Percentiles rank a stretch among this genome's conserved stretches.
phyloP scores from a whole-genome alignment of 2,888 invertebrate species.

The Iphiclides podalirius region DNA sequence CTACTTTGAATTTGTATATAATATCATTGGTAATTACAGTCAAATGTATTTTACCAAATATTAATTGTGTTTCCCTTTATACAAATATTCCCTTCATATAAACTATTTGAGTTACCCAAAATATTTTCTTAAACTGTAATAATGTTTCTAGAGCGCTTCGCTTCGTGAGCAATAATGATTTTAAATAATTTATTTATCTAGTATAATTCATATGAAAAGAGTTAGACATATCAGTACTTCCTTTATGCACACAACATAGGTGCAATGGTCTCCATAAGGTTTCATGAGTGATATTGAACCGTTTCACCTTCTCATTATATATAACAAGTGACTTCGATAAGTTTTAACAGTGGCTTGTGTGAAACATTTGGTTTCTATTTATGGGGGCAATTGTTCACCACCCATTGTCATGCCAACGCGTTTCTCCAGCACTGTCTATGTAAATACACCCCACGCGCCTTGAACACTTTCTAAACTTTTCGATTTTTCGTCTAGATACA shows the following conservation, averaged over 20 bases:
- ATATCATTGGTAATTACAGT: too few species aligned
- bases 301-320: too few species aligned
- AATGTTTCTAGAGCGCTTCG: constrained; percentile 19
- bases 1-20: too few species aligned
- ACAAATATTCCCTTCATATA: too few species aligned
- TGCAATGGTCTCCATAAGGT: constrained; percentile 15
- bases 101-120: too few species aligned
- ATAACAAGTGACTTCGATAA: too few species aligned
- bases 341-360: background rate
- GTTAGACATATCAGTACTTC: constrained; percentile 27
- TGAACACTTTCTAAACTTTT: constrained; percentile 18
- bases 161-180: constrained; percentile 17
- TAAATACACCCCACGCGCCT: constrained; percentile 64
- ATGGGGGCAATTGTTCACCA: constrained; percentile 37
- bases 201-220: constrained; percentile 18
- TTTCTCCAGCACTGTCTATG: constrained; percentile 46
- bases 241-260: constrained; percentile 9
- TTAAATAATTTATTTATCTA: constrained; percentile 16
- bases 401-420: constrained; percentile 66
- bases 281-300: too few species aligned
- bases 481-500: constrained; percentile 24
- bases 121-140: too few species aligned
- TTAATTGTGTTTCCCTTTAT: too few species aligned
- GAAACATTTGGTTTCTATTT: constrained; percentile 16
- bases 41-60: too few species aligned